Conservation (phyloP, 2,888 invertebrate species). For the Drosophila algonquin region DNA sequence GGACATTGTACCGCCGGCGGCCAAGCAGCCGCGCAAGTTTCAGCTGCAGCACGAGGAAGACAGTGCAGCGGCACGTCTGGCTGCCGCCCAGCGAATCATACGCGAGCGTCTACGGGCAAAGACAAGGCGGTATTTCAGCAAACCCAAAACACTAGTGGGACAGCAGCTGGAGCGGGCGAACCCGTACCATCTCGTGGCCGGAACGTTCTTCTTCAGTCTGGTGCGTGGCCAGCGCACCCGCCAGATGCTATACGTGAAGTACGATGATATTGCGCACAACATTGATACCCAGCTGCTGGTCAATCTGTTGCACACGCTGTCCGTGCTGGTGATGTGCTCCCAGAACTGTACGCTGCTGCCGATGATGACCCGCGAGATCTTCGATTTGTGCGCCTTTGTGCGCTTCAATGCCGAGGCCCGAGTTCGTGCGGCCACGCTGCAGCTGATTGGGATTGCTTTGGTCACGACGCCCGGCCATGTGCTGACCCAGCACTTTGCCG, state of each 20-base stretch:
- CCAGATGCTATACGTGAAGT: slow-evolving; percentile 85
- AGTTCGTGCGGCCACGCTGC: slow-evolving; percentile 88
- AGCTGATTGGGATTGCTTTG: slow-evolving; percentile 88
- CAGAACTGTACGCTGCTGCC: slow-evolving; percentile 88
- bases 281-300: slow-evolving; percentile 88
- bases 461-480: slow-evolving; percentile 86
- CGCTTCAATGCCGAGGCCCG: slow-evolving; percentile 88
- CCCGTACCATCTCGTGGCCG: slow-evolving; percentile 89
- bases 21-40: slow-evolving; percentile 75
- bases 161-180: slow-evolving; percentile 84
- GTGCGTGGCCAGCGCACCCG: slow-evolving; percentile 88
- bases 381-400: slow-evolving; percentile 88
- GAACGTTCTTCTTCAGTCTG: slow-evolving; percentile 93
- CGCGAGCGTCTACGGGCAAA: slow-evolving; percentile 89
- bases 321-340: slow-evolving; percentile 87
- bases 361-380: slow-evolving; percentile 88
- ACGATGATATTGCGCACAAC: slow-evolving; percentile 86
- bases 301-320: slow-evolving; percentile 88
- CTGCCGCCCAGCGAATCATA: slow-evolving; percentile 86
- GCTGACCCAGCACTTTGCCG: slow-evolving; percentile 86
- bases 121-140: slow-evolving; percentile 87
- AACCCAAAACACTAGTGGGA: slow-evolving; percentile 70
- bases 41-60: slow-evolving; percentile 65
- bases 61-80: slow-evolving; percentile 55
- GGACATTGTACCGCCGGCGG: slow-evolving; percentile 50